A percentile compares a stretch with the other conserved stretches of the same genome.
Evolutionary conservation across 1,140 invertebrate species (phyloP).

Genomic region (Tetramorium alpestre): DNA sequence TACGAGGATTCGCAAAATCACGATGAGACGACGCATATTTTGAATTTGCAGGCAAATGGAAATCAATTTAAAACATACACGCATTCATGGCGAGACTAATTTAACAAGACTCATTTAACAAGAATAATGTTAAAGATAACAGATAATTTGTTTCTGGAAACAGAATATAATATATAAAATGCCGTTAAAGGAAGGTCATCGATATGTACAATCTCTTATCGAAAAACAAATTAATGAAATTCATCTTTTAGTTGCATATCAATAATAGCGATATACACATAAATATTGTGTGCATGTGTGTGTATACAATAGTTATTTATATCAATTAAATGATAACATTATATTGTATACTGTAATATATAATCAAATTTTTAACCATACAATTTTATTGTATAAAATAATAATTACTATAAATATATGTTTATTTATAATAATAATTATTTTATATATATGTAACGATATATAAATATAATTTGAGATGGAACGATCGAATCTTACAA

Average conservation of each 20-base stretch:
- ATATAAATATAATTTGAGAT: neutral
- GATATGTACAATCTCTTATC: neutral
- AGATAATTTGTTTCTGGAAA: neutral
- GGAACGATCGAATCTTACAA: neutral
- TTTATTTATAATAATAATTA: too few species aligned
- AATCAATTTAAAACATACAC: neutral
- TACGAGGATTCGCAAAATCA: neutral
- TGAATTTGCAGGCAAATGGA: neutral
- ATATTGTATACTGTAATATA: neutral
- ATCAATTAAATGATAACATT: neutral
- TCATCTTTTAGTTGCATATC: neutral
- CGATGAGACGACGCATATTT: neutral
- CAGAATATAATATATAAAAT: neutral
- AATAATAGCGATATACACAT: neutral
- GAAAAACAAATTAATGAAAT: neutral
- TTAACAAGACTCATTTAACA: neutral
- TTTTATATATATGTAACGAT: neutral
- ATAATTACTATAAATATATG: neutral
- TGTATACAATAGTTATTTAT: neutral
- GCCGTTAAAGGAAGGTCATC: neutral
- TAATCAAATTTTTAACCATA: too few species aligned
- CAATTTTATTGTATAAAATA: neutral
- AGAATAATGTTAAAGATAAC: too few species aligned
- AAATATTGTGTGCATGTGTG: too few species aligned
- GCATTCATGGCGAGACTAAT: neutral